Evolutionary conservation across 2,797 vertebrate species (phyloP).

Genomic region (Salmo trutta): DNA sequence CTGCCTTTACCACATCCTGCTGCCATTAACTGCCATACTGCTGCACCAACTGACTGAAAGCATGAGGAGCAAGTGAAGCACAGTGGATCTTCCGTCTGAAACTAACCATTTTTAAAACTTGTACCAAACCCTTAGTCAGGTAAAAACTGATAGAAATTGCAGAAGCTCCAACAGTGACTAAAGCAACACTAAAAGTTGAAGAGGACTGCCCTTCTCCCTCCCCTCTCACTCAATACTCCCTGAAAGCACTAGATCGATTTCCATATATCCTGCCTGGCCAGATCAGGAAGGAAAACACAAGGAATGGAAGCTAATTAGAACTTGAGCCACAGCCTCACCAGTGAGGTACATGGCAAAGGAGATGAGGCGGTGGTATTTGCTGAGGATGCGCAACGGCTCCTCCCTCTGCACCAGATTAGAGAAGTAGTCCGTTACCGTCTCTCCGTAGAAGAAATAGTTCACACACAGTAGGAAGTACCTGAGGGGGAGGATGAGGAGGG

Average conservation of each 20-base stretch:
- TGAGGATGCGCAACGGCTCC: conserved; percentile 94
- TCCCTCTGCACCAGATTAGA: conserved; percentile 96
- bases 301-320: not conserved
- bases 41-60: conserved; percentile 3
- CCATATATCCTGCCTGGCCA: not conserved
- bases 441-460: conserved; percentile 98
- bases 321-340: conserved; percentile 68
- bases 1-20: conserved; percentile 68
- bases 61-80: not conserved
- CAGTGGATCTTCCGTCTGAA: not conserved
- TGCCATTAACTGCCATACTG: conserved; percentile 24
- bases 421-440: conserved; percentile 97
- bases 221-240: not conserved
- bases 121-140: too few relatives aligned
- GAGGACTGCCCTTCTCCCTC: not conserved
- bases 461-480: conserved; percentile 99
- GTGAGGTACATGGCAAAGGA: conserved; percentile 95
- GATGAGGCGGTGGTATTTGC: conserved; percentile 98
- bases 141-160: too few relatives aligned
- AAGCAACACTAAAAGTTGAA: not conserved
- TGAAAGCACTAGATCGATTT: not conserved
- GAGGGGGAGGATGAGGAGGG: conserved; percentile 11
- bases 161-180: too few relatives aligned
- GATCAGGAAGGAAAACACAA: not conserved
- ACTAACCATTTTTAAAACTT: not conserved